These are phyloP conservation scores for Lissocephala sabroskyi DNA, from an alignment of 2,888 invertebrate species.

Conservation along the genomic window DNA sequence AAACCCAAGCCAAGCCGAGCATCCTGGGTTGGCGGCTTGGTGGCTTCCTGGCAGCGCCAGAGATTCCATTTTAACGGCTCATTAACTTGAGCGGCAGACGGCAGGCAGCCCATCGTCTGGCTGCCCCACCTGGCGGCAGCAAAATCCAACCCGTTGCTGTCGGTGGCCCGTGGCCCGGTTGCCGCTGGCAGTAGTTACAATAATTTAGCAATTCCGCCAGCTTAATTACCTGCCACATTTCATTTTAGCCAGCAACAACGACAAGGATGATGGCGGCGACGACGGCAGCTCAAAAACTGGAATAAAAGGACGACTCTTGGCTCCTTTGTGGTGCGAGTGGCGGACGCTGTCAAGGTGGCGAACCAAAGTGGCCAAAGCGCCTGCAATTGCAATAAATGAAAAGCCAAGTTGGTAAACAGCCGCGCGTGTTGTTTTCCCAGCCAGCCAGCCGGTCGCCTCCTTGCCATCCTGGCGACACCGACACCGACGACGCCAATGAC, in stretches of 20 bases:
- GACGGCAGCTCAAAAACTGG: not conserved
- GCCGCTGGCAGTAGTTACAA: constrained; percentile 38
- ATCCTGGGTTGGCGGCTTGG: constrained; percentile 16
- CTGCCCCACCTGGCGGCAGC: not conserved
- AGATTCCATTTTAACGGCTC: constrained; percentile 69
- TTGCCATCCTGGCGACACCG: no score
- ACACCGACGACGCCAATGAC: no score
- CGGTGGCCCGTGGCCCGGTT: not conserved
- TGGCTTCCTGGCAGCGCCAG: constrained; percentile 18
- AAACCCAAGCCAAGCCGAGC: constrained; percentile 11
- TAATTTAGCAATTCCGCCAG: constrained; percentile 71
- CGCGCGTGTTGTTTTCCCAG: no score
- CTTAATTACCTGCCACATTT: constrained; percentile 72
- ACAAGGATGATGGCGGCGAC: not conserved
- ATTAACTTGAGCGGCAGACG: constrained; percentile 59
- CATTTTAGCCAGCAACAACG: constrained; percentile 48
- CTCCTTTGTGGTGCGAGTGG: no score
- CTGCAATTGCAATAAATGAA: no score
- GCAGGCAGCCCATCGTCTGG: not conserved
- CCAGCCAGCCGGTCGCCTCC: no score
- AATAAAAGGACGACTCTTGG: no score
- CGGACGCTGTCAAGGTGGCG: no score
- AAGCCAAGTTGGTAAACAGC: no score
- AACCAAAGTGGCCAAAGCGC: no score
- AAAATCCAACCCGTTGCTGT: not conserved